Evolutionary conservation across 2,888 invertebrate species (phyloP), one percentile per base, ranked within the genome.

Genomic region (Asteroscopus sphinx): DNA sequence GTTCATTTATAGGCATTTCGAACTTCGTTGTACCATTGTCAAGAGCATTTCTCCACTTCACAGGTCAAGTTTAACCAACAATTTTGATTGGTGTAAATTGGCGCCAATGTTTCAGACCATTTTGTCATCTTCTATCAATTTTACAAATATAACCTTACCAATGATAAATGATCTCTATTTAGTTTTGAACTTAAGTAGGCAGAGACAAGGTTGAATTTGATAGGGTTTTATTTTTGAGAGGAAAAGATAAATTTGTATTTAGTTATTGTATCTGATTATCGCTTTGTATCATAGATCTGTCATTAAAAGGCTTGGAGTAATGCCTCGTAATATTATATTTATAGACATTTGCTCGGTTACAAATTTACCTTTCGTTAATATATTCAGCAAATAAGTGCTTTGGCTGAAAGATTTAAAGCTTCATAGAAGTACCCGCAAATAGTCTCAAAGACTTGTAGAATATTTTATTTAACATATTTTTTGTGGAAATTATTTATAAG

Each of bases 81-180:
- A 77, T 78, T 81, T 82, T 87, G 85, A 91, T 91, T 89, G 87
- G 78, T 76, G 76, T 79, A 82, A 88, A 91, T 91, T 89, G 86
- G 72, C 73, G 76, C 74, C 77, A 77, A 81, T 81, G 74, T 77
- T 60, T 62, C 60, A 68, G 32, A 53, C 44, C 53, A 51, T 60
- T 71, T 60, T 64, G 52, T 78, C 78, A 77, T 76, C 73, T 74
- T 62, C 76, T 71, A 68, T 70, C 71, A 64, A 73, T 68, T 52
- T 62, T 54, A 68, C 73, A 59, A 59, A 39, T 30, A 57, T 63
- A 47, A 21, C 4, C 5, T 41, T 47, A 12, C 44, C 6, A 37
- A 42, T 6, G 15, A 55, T 51, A 28, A 40, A 12, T 49, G 15
- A 36, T 25, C 32, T 3, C 0, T 28, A 32, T 48, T 33, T 25